Conservation (phyloP, 2,797 vertebrate species). For the Mormyrus proboscirostris region DNA sequence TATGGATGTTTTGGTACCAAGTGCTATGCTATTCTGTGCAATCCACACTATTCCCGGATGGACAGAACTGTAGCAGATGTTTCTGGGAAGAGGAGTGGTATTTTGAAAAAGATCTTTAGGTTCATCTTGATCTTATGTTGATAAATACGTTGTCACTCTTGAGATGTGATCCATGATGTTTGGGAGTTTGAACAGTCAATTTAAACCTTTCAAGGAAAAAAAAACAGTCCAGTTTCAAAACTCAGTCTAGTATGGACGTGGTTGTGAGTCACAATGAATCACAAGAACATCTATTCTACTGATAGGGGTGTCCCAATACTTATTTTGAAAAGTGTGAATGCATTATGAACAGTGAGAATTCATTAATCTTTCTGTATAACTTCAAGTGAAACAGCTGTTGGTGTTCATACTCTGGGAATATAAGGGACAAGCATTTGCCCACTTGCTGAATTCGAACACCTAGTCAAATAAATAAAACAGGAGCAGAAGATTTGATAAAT, state of each 20-base stretch:
- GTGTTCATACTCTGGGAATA: background rate
- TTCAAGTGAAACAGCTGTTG: background rate
- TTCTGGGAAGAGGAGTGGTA: background rate
- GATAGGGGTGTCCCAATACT: background rate
- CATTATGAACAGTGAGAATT: background rate
- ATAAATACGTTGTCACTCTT: background rate
- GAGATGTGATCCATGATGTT: background rate
- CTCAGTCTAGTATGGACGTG: background rate
- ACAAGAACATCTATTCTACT: background rate
- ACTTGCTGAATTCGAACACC: background rate
- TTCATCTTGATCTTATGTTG: background rate
- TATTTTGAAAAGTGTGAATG: background rate
- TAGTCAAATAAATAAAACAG: background rate
- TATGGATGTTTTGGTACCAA: background rate
- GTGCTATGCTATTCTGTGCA: background rate
- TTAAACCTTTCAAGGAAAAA: background rate
- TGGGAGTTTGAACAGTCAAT: background rate
- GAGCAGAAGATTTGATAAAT: background rate
- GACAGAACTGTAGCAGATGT: background rate
- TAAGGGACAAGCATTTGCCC: background rate
- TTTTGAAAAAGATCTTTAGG: background rate
- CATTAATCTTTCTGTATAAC: background rate
- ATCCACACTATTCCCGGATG: background rate
- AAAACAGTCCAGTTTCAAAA: background rate
- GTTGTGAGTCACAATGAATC: background rate